phyloP scores from a whole-genome alignment of 2,113 vertebrate species.

The Camelus dromedarius region DNA sequence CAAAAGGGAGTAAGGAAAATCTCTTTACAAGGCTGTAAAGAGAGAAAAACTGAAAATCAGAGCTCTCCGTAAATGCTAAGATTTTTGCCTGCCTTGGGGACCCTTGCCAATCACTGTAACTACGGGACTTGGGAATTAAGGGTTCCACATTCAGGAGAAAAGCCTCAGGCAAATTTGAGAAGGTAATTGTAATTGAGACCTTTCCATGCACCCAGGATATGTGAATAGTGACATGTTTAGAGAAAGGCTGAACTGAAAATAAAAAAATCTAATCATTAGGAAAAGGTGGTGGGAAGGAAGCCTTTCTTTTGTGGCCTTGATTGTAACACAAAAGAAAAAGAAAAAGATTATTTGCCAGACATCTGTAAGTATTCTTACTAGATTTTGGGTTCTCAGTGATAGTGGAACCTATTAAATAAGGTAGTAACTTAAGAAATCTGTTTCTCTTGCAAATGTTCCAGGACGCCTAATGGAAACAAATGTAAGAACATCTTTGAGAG shows the following conservation, averaged over 20 bases:
- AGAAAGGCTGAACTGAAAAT: background rate
- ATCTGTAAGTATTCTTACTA: conserved; percentile 7
- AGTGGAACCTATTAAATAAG: background rate
- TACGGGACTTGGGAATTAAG: background rate
- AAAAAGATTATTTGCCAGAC: background rate
- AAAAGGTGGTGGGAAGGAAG: background rate
- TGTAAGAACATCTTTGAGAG: background rate
- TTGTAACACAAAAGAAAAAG: background rate
- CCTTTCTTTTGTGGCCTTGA: background rate
- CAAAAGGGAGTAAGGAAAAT: background rate
- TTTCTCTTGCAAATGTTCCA: background rate
- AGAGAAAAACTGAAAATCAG: conserved; percentile 9
- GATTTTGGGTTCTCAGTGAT: background rate
- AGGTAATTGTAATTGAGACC: background rate
- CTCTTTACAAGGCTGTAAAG: background rate
- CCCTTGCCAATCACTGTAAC: background rate
- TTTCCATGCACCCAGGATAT: background rate
- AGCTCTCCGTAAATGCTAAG: background rate
- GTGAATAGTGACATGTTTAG: background rate
- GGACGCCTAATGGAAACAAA: background rate
- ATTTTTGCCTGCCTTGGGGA: conserved; percentile 15
- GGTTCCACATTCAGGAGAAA: background rate
- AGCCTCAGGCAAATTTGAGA: background rate
- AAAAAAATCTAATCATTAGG: background rate
- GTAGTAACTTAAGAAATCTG: background rate